Base-by-base conservation (phyloP, 1,140 invertebrate species). In the Macrosteles quadrilineatus region DNA sequence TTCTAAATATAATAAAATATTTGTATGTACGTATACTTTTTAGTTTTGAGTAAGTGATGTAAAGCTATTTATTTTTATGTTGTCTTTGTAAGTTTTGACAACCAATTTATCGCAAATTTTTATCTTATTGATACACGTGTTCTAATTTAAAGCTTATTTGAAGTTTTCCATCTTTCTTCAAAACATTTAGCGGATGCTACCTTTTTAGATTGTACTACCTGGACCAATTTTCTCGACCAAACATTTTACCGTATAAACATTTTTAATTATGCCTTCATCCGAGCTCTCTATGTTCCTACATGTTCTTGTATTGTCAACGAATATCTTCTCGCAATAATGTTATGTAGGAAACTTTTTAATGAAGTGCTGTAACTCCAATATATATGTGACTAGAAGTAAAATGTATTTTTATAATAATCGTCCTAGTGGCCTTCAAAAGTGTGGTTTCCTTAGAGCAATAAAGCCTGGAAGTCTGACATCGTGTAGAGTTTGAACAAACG, bases 361-460 rank as follows among this genome's bases (percentile, higher is more conserved):
- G n/a, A 9, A 6, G 6, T 3, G 21, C n/a, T 50, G 47, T 9
- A 50, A 50, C 47, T 50, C 14, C 47, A 50, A 19, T 50, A 50
- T 50, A 4, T 50, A n/a, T n/a, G n/a, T 50, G 4, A 50, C 21
- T n/a, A n/a, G n/a, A 19, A 50, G 47, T 50, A 50, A 27, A 59
- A 6, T 21, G 25, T 59, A 29, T 59, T 21, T 59, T 59, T 29
- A 6, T 59, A 29, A 27, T 29, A 59, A 59, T 59, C 25, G 23
- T 59, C 27, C 55, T 59, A 59, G 55, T 59, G 55, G 55, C 55
- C 55, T 59, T 59, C 21, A 59, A 14, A 6, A 6, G 55, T 59
- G 55, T 59, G 55, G 55, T 27, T 59, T 59, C 27, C 55, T 50
- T 59, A 29, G 25, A 59, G 55, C 55, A 59, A 59, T 59, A 59